Conservation (phyloP, 2,888 invertebrate genomes). For the Trachelus tabidus region DNA sequence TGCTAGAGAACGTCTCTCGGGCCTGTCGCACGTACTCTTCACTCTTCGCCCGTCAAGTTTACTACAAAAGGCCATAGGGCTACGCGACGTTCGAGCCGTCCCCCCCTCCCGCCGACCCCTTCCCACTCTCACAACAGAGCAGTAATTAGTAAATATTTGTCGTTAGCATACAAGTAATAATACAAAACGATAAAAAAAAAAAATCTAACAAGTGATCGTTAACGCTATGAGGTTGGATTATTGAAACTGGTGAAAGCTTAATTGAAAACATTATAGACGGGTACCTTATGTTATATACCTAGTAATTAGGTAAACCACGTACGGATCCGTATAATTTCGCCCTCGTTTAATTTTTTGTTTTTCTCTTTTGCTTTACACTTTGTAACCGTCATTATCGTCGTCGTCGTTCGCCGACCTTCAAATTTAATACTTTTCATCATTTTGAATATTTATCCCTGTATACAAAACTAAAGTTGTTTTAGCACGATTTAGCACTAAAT, state of each 20-base stretch:
- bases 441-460: slow-evolving; percentile 53
- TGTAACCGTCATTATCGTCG: too few relatives aligned
- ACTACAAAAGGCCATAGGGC: slow-evolving; percentile 1
- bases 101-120: too few relatives aligned
- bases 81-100: neutral
- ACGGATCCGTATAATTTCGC: slow-evolving; percentile 32
- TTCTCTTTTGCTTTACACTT: slow-evolving; percentile 2
- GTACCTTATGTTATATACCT: slow-evolving; percentile 16
- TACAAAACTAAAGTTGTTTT: slow-evolving; percentile 62
- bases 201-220: slow-evolving; percentile 18
- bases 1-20: too few relatives aligned
- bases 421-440: slow-evolving; percentile 54
- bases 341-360: slow-evolving; percentile 19
- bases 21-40: too few relatives aligned
- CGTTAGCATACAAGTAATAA: slow-evolving; percentile 22
- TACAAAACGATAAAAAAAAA: slow-evolving; percentile 20
- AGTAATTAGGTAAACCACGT: slow-evolving; percentile 16
- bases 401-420: slow-evolving; percentile 41
- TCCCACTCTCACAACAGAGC: neutral
- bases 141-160: slow-evolving; percentile 19
- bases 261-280: slow-evolving; percentile 18
- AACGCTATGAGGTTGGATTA: slow-evolving; percentile 19
- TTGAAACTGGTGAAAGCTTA: slow-evolving; percentile 19
- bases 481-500: slow-evolving; percentile 62
- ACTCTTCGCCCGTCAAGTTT: neutral